Base-by-base conservation (phyloP, 2,113 vertebrate genomes). In the Xyrauchen texanus region DNA sequence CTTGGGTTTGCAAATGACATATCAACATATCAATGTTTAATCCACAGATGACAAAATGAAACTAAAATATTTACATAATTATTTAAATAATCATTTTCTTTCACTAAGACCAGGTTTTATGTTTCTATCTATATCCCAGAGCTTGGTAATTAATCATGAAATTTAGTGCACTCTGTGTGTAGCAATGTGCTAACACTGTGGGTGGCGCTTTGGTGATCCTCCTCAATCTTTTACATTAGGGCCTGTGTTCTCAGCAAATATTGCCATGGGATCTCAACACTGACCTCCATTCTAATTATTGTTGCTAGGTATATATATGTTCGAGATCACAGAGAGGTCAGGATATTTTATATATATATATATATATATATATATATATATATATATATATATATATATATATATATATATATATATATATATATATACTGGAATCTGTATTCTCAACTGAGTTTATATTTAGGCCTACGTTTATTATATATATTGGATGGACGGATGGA, bases 191-290 rank as follows among this genome's bases (percentile, higher is more conserved):
- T 74, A 78, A 67, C 80, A 76, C 76, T 67, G 80, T 84, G 83
- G 83, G 83, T 82, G 83, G 80, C 61, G 44, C 16, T 61, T 79
- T 45, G 70, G 71, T 81, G 83, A 79, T 84, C 66, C 80, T 67
- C 67, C 80, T 67, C 65, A 81, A 75, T 81, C 83, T 81, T 60
- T 71, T 82, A 82, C 76, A 81, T 84, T 76, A 81, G 70, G 71
- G 61, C 62, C 62, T 81, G 80, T 84, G 82, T 84, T 81, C 83
- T 58, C 10, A 79, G 80, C 72, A 84, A 84, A 84, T 82, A 84
- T 84, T 84, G 79, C 64, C 76, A 46, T 66, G 71, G 80, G 66
- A 79, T 79, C 71, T 63, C 67, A 84, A 84, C 80, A 76, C 80
- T 57, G 80, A 76, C 71, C 80, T 79, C 66, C 71, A 79, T 84